Conservation (phyloP, 2,113 vertebrate genomes). For the Dolichallabes microphthalmus region DNA sequence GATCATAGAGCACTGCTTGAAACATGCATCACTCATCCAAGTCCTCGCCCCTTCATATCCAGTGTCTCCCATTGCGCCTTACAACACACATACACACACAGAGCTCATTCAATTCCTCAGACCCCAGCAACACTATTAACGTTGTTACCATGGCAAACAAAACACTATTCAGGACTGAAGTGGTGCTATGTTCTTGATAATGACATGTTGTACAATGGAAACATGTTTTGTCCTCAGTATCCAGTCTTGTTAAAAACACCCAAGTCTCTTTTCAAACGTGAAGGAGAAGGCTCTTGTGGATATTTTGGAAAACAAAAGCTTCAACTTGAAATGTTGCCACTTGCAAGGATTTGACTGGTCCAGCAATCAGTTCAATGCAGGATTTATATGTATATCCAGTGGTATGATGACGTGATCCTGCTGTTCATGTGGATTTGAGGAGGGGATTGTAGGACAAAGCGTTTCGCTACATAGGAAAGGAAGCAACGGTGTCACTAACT, state of each 20-base stretch:
- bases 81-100: conserved; percentile 19
- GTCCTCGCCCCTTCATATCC: not conserved
- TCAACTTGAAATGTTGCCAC: not conserved
- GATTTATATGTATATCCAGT: not conserved
- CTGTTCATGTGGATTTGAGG: not conserved
- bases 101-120: conserved; percentile 13
- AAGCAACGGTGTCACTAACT: conserved; percentile 5
- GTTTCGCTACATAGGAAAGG: not conserved
- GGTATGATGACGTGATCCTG: not conserved
- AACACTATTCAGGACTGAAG: conserved; percentile 50
- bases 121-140: conserved; percentile 39
- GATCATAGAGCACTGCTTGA: conserved; percentile 4
- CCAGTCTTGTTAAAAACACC: conserved; percentile 22
- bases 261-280: conserved; percentile 29
- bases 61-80: not conserved
- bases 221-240: conserved; percentile 50
- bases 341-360: not conserved
- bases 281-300: not conserved
- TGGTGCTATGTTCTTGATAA: conserved; percentile 51
- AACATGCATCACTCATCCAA: not conserved
- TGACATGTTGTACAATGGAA: conserved; percentile 62
- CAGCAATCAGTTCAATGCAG: not conserved
- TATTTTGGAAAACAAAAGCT: not conserved
- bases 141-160: conserved; percentile 58
- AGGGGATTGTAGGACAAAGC: not conserved